phyloP scores from a whole-genome alignment of 2,888 invertebrate genomes.

The Drosophila fulvimacula region DNA sequence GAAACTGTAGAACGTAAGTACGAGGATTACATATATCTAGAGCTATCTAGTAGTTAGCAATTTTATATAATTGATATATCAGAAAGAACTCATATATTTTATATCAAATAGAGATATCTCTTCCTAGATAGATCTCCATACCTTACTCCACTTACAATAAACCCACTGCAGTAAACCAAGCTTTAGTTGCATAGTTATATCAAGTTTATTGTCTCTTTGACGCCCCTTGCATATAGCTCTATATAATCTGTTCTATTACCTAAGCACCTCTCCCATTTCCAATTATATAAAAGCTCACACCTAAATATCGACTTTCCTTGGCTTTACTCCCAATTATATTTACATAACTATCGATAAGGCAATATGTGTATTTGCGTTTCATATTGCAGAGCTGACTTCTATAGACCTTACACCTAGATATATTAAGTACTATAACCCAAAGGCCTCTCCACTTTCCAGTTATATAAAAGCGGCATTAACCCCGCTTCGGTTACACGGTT shows the following conservation, averaged over 20 bases:
- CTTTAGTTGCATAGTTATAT: too few relatives aligned
- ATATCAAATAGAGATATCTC: too few relatives aligned
- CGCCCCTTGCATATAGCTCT: not conserved
- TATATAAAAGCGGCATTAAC: slow-evolving; percentile 34
- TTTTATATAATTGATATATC: too few relatives aligned
- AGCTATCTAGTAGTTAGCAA: too few relatives aligned
- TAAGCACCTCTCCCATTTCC: not conserved
- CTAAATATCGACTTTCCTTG: not conserved
- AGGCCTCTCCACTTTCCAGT: not conserved
- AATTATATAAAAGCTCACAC: not conserved
- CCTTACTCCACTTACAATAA: too few relatives aligned
- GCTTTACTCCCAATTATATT: not conserved
- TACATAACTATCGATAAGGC: slow-evolving; percentile 4
- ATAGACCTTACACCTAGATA: not conserved
- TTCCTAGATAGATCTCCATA: too few relatives aligned
- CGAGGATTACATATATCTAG: too few relatives aligned
- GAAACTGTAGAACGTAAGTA: not conserved
- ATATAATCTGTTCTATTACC: not conserved
- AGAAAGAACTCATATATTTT: too few relatives aligned
- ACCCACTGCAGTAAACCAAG: too few relatives aligned
- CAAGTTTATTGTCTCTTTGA: not conserved
- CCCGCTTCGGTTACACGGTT: slow-evolving; percentile 37
- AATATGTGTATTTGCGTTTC: not conserved
- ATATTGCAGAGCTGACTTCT: not conserved
- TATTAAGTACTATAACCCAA: not conserved